Conservation (phyloP, 2,113 vertebrate genomes). For the Spea bombifrons region DNA sequence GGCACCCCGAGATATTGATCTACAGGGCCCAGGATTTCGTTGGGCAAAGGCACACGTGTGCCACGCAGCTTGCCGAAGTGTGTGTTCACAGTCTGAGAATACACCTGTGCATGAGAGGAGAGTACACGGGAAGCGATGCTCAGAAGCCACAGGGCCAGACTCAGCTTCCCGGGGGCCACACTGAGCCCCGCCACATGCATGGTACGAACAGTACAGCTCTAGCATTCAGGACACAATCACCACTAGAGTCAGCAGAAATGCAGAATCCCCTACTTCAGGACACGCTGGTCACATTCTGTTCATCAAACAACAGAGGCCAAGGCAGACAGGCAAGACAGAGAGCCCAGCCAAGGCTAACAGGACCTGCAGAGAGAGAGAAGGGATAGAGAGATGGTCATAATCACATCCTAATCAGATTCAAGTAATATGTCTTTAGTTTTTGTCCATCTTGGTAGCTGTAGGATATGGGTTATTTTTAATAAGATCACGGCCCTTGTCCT, state of each 20-base stretch:
- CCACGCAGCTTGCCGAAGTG: constrained; percentile 95
- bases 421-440: too few species aligned
- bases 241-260: constrained; percentile 59
- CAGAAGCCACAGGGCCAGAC: constrained; percentile 79
- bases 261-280: constrained; percentile 54
- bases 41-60: constrained; percentile 86
- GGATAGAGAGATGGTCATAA: background rate
- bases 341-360: constrained; percentile 55
- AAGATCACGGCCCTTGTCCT: too few species aligned
- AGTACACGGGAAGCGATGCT: constrained; percentile 73
- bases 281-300: constrained; percentile 53
- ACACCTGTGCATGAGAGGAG: constrained; percentile 75
- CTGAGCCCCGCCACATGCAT: constrained; percentile 72
- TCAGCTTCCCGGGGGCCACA: constrained; percentile 65
- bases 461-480: too few species aligned
- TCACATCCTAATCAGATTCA: background rate
- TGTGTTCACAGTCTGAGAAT: constrained; percentile 94
- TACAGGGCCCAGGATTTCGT: constrained; percentile 94
- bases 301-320: constrained; percentile 48
- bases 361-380: constrained; percentile 55
- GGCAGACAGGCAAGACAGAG: constrained; percentile 53
- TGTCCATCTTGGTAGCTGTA: too few species aligned
- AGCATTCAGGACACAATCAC: constrained; percentile 66
- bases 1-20: constrained; percentile 89
- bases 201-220: constrained; percentile 64